A percentile compares a stretch with the other conserved stretches of the same genome.
Conservation (phyloP, 1,140 invertebrate species). For the Arctopsyche grandis region DNA sequence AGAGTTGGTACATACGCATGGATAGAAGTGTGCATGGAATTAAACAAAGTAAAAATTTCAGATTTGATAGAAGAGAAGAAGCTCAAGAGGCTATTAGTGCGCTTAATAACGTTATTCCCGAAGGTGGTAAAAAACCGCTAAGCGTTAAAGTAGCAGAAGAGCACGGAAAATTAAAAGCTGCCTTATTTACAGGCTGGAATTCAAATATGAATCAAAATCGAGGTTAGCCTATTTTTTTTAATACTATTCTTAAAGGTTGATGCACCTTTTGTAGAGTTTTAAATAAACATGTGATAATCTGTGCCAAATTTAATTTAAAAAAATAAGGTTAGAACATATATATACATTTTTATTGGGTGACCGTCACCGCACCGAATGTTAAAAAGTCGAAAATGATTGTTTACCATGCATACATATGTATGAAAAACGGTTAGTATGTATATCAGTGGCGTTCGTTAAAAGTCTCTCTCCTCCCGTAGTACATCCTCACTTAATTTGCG, state of each 20-base stretch:
- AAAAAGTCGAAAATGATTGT: too few species aligned
- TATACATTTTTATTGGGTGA: too few species aligned
- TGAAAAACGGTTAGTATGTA: too few species aligned
- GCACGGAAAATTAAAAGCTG: slow-evolving; percentile 89
- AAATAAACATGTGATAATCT: too few species aligned
- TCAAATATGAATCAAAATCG: slow-evolving; percentile 36
- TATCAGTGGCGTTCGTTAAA: too few species aligned
- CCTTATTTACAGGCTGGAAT: slow-evolving; percentile 64
- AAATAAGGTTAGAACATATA: too few species aligned
- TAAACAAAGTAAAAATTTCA: slow-evolving; percentile 57
- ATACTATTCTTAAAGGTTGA: background rate
- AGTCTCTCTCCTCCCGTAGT: too few species aligned
- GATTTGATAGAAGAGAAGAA: slow-evolving; percentile 84
- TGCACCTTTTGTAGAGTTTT: too few species aligned
- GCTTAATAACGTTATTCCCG: slow-evolving; percentile 86
- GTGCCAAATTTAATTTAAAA: too few species aligned
- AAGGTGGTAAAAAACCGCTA: slow-evolving; percentile 84
- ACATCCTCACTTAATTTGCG: too few species aligned
- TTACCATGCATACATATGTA: too few species aligned
- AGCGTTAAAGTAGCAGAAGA: slow-evolving; percentile 92
- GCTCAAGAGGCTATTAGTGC: slow-evolving; percentile 87
- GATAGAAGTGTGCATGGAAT: background rate
- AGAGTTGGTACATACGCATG: slow-evolving; percentile 55
- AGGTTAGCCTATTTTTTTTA: slow-evolving; percentile 18
- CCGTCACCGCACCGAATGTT: too few species aligned